Conservation (phyloP, 2,113 vertebrate species). For the Ceratotherium simum region DNA sequence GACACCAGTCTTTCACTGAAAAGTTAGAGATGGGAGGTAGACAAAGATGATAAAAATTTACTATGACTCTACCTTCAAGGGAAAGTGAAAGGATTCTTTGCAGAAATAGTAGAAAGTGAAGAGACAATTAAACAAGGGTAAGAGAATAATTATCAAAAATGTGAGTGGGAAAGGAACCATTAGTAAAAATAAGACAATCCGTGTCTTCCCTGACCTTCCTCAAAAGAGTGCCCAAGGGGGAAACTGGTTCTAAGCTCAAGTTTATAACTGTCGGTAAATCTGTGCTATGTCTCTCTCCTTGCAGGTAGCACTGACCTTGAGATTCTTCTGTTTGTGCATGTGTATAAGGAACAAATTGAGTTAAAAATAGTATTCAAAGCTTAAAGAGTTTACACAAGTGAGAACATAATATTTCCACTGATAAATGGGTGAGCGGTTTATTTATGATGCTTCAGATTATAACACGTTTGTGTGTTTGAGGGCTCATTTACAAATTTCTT, state of each 20-base stretch:
- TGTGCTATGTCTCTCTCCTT: neutral
- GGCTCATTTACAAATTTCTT: neutral
- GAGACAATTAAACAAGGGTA: neutral
- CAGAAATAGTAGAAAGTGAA: neutral
- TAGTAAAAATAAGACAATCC: slow-evolving; percentile 4
- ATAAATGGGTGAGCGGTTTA: neutral
- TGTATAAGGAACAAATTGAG: neutral
- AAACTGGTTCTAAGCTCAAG: neutral
- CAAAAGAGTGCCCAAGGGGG: neutral
- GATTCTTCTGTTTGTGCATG: neutral
- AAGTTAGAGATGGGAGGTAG: neutral
- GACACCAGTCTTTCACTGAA: neutral
- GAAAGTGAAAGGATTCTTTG: neutral
- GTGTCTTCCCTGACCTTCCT: neutral
- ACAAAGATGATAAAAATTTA: neutral
- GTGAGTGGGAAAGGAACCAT: neutral
- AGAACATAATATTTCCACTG: slow-evolving; percentile 23
- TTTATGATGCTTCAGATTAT: neutral
- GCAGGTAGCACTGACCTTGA: neutral
- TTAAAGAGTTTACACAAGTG: neutral
- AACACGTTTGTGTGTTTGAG: neutral
- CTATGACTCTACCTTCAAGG: neutral
- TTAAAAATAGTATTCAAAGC: slow-evolving; percentile 40
- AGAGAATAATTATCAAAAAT: neutral
- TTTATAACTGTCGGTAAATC: slow-evolving; percentile 22